Percentiles rank a stretch among this genome's conserved stretches.
These are phyloP conservation scores for Drosophila serrata DNA, from an alignment of 1,140 invertebrate genomes.

Conservation along the genomic window DNA sequence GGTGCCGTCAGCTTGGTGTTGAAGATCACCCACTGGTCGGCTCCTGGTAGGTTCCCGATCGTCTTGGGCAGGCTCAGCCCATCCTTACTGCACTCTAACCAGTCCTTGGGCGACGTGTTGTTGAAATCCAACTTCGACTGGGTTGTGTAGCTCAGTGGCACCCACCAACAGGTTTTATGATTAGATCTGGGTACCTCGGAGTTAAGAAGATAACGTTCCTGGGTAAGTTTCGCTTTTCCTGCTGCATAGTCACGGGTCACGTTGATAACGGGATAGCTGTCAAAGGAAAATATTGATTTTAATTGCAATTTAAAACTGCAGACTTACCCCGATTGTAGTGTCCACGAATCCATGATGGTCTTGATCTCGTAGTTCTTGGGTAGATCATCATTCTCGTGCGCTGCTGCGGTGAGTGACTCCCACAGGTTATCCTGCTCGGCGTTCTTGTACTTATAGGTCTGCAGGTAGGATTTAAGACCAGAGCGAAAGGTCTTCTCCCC, in stretches of 20 bases:
- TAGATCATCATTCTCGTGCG: slow-evolving; percentile 85
- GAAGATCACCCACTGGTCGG: slow-evolving; percentile 88
- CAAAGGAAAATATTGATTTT: too few species aligned
- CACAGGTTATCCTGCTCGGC: slow-evolving; percentile 94
- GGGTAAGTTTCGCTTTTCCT: slow-evolving; percentile 5
- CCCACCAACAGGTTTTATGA: slow-evolving; percentile 85
- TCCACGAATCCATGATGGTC: slow-evolving; percentile 93
- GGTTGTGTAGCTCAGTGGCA: slow-evolving; percentile 89
- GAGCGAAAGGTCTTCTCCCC: slow-evolving; percentile 90
- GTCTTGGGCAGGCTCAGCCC: slow-evolving; percentile 53
- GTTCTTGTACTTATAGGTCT: slow-evolving; percentile 88
- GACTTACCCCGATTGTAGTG: slow-evolving; percentile 88
- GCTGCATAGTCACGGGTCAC: slow-evolving; percentile 87
- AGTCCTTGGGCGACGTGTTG: slow-evolving; percentile 87
- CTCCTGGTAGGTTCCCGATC: slow-evolving; percentile 41
- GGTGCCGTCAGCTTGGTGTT: slow-evolving; percentile 88
- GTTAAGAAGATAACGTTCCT: slow-evolving; percentile 23
- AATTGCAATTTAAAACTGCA: too few species aligned
- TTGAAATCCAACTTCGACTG: slow-evolving; percentile 86
- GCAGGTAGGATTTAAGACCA: slow-evolving; percentile 89
- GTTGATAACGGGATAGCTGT: slow-evolving; percentile 90
- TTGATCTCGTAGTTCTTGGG: slow-evolving; percentile 87
- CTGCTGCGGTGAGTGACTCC: slow-evolving; percentile 89
- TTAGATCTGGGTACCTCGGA: neutral
- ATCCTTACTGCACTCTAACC: slow-evolving; percentile 86